Evolutionary conservation across 2,797 vertebrate genomes (phyloP).

Genomic region (Cuniculus paca): DNA sequence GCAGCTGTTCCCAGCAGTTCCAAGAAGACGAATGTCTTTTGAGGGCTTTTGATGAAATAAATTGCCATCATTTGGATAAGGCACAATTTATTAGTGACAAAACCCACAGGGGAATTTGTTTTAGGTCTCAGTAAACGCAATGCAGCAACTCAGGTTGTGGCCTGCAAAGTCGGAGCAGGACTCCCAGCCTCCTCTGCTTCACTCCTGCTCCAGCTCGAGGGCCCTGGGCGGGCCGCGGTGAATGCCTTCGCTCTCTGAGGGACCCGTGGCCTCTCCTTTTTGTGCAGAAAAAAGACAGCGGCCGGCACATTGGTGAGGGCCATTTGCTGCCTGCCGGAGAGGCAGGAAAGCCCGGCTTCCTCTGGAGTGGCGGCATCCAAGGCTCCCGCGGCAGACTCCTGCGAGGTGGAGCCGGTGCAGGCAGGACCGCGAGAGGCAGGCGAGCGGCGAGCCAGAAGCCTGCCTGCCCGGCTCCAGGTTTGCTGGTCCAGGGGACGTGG

Average conservation of each 20-base stretch:
- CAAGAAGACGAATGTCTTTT: constrained; percentile 73
- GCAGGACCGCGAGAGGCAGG: not conserved
- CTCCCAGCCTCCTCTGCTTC: not conserved
- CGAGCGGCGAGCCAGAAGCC: constrained; percentile 61
- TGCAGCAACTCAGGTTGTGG: constrained; percentile 5
- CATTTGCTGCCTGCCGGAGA: not conserved
- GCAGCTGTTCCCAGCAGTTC: constrained; percentile 75
- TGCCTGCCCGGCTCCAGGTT: constrained; percentile 56
- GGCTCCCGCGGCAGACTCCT: constrained; percentile 18
- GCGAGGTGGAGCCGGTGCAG: constrained; percentile 51
- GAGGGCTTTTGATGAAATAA: constrained; percentile 74
- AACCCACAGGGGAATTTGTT: not conserved
- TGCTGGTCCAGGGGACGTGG: constrained; percentile 55
- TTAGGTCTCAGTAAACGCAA: not conserved
- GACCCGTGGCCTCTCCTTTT: not conserved
- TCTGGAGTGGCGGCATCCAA: constrained; percentile 74
- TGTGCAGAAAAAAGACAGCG: constrained; percentile 49
- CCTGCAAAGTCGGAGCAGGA: not conserved
- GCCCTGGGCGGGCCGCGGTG: not conserved
- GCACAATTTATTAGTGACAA: constrained; percentile 62
- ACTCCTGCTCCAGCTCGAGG: not conserved
- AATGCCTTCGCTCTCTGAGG: not conserved
- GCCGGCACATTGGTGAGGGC: constrained; percentile 24
- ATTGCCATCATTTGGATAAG: constrained; percentile 46
- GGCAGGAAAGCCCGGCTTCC: constrained; percentile 18